Conservation (phyloP, 2,888 invertebrate genomes). For the Meiosimyza platycephala region DNA sequence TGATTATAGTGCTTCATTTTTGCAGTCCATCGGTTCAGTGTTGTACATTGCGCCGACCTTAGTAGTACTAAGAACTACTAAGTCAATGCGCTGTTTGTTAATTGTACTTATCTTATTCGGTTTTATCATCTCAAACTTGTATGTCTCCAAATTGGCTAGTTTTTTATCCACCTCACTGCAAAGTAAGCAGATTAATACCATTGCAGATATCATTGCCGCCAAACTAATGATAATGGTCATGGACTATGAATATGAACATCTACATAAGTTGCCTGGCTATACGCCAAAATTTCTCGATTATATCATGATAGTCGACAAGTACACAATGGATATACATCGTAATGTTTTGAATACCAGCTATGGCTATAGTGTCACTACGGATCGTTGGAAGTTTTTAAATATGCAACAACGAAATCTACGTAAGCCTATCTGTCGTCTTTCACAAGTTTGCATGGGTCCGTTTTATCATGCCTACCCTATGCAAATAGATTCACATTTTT, state of each 20-base stretch:
- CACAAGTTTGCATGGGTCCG: slow-evolving; percentile 56
- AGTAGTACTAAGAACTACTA: slow-evolving; percentile 44
- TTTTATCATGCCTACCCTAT: slow-evolving; percentile 56
- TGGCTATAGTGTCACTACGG: slow-evolving; percentile 54
- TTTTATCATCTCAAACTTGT: slow-evolving; percentile 55
- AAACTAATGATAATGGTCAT: slow-evolving; percentile 51
- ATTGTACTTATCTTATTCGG: slow-evolving; percentile 53
- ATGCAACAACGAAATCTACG: slow-evolving; percentile 52
- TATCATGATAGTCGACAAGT: slow-evolving; percentile 43
- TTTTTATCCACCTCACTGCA: slow-evolving; percentile 51
- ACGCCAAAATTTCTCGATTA: slow-evolving; percentile 46
- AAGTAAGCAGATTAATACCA: slow-evolving; percentile 49
- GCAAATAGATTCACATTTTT: slow-evolving; percentile 56
- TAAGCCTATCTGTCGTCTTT: slow-evolving; percentile 53
- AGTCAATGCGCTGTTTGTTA: slow-evolving; percentile 52
- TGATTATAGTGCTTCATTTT: slow-evolving; percentile 49
- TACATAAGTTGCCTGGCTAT: slow-evolving; percentile 41
- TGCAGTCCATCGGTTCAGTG: slow-evolving; percentile 54
- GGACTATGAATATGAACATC: slow-evolving; percentile 47
- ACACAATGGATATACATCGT: slow-evolving; percentile 47
- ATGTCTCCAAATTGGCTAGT: slow-evolving; percentile 57
- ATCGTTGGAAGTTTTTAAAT: slow-evolving; percentile 58
- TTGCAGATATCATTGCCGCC: slow-evolving; percentile 53
- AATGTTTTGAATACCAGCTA: slow-evolving; percentile 52
- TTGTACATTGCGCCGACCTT: slow-evolving; percentile 47